Base-by-base conservation (phyloP, 2,888 invertebrate genomes). In the Rhynchonema sp. region DNA sequence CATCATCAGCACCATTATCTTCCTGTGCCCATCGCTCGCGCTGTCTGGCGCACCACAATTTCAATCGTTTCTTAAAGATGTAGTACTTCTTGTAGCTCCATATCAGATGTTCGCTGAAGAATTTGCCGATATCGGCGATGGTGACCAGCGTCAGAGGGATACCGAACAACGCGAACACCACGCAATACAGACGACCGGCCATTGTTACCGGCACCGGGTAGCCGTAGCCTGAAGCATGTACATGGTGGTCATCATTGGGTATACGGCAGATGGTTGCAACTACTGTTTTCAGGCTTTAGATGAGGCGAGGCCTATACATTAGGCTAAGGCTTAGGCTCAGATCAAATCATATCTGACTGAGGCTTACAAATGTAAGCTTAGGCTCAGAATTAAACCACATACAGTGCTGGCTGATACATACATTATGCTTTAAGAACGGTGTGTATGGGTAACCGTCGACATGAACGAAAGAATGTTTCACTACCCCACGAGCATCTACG, bases 131-230 rank as follows among this genome's bases (percentile, higher is more conserved):
- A 27, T 61, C 59, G 38, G 61, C 61, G 38, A 61, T 61, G 20
- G 61, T 61, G 29, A 72, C 72, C 3, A 72, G 64, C 13, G 72
- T 72, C 28, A 72, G 64, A 20, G 72, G 72, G 46, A 72, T 73
- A 53, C 72, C 72, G 57, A 73, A 68, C 59, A 73, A 62, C 6
- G 72, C 71, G 62, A 68, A 71, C 56, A 71, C 58, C 27, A 71
- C 66, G 61, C 71, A 71, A 53, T 67, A 65, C 30, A 71, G 64
- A 25, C 70, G 63, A 46, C 71, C 71, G 27, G 65, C 57, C 56
- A 65, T 65, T 1, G 71, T 71, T 2, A 70, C 66, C 9, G 72
- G 72, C 23, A 72, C 72, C 13, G 72, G 72, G 59, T 72, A 71
- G 28, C 72, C 72, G 63, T 72, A 72, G 46, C 63, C 63, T 62